Evolutionary conservation across 1,140 invertebrate genomes (phyloP), one percentile per base, ranked within the genome.

Genomic region (Kradibia gibbosae): DNA sequence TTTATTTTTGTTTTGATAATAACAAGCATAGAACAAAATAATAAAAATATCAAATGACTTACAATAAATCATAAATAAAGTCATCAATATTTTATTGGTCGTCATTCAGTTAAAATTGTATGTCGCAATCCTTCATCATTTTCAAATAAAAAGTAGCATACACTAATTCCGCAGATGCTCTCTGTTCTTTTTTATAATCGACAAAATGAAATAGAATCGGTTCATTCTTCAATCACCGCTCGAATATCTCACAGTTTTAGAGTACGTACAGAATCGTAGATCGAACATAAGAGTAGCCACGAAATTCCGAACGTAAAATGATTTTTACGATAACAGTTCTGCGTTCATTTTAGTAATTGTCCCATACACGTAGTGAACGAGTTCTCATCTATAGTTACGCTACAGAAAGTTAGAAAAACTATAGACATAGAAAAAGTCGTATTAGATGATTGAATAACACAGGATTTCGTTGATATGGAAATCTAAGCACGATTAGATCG

Each of bases 241-340:
- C 79, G 72, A 13, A 31, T 31, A 67, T 39, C 62, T 36, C 62
- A n/a, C 62, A 39, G 70, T 57, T 79, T 65, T 70, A 45, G 25
- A 62, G 39, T 57, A 17, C 39, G 57, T 45, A 17, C 42, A 36
- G 55, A 80, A 74, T 74, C 71, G 78, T 74, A 65, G 78, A 80
- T 80, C 55, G 78, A 80, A 70, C 36, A 48, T 42, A n/a, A 57
- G 73, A 57, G 73, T 45, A 48, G 60, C 79, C 79, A 65, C 78
- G 72, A 82, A 78, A 83, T 79, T 62, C 79, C 73, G 79, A 65
- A 81, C 79, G 76, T 60, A 81, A 83, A 81, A 82, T 42, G 80
- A 72, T 80, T 83, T 84, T 83, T 76, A 81, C 78, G 83, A 83
- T 65, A 28, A 17, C 28, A 60, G 15, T 72, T 82, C 74, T 78